Conservation (phyloP, 1,140 invertebrate genomes). For the Zaprionus vittiger region DNA sequence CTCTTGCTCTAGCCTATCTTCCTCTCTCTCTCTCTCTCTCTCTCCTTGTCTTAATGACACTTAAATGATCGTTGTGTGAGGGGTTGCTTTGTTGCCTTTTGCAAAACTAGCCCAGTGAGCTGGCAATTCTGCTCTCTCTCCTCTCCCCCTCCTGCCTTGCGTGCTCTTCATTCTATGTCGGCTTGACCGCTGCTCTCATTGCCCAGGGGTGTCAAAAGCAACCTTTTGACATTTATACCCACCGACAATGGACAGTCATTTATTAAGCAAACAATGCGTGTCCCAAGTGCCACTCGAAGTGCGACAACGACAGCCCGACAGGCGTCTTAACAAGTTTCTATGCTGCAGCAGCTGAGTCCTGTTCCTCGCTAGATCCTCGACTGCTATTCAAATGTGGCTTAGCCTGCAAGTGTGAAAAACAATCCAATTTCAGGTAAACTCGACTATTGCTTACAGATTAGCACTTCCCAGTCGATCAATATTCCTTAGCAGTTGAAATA, state of each 20-base stretch:
- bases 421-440: constrained; percentile 27
- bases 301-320: not conserved
- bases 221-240: constrained; percentile 78
- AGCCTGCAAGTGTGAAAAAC: constrained; percentile 56
- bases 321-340: constrained; percentile 55
- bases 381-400: constrained; percentile 61
- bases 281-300: constrained; percentile 55
- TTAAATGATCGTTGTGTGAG: constrained; percentile 70
- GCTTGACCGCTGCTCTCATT: constrained; percentile 65
- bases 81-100: constrained; percentile 54
- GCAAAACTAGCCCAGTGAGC: constrained; percentile 54
- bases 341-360: constrained; percentile 65
- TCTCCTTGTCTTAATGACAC: constrained; percentile 63
- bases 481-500: not conserved
- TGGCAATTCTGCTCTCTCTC: constrained; percentile 33
- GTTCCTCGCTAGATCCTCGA: constrained; percentile 20
- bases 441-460: not conserved
- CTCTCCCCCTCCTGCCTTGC: constrained; percentile 17
- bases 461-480: constrained; percentile 6
- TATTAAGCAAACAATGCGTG: constrained; percentile 72
- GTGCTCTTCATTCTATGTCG: constrained; percentile 24
- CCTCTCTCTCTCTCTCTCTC: constrained; percentile 6
- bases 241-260: constrained; percentile 71
- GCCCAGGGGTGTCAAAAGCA: constrained; percentile 63
- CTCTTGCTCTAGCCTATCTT: constrained; percentile 27